phyloP scores from a whole-genome alignment of 1,140 invertebrate species.

The Bathynomus jamesi region DNA sequence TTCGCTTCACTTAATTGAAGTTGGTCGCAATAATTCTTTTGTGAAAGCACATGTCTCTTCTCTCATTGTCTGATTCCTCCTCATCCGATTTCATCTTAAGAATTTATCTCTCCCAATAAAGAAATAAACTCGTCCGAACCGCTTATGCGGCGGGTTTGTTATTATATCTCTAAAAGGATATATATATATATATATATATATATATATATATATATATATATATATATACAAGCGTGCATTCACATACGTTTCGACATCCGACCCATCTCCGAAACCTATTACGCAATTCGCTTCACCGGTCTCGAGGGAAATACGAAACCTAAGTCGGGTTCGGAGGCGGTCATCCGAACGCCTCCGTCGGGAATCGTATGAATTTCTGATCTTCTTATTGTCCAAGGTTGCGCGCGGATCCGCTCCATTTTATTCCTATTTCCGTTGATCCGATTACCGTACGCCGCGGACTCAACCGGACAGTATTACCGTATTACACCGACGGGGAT shows the following conservation, averaged over 20 bases:
- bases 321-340: background rate
- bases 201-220: too few species aligned
- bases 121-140: background rate
- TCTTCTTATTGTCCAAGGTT: background rate
- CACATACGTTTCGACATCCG: too few species aligned
- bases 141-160: too few species aligned
- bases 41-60: background rate
- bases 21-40: background rate
- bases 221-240: too few species aligned
- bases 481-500: background rate
- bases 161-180: too few species aligned
- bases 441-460: background rate
- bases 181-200: too few species aligned
- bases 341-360: background rate
- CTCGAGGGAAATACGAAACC: background rate
- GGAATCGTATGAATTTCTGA: constrained; percentile 1
- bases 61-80: background rate
- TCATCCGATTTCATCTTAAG: constrained; percentile 1
- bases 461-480: constrained; percentile 1
- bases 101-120: background rate
- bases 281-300: background rate
- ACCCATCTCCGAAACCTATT: background rate
- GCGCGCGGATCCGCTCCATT: background rate
- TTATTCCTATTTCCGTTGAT: constrained; percentile 1
- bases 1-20: background rate